Base-by-base conservation (phyloP, 2,113 vertebrate genomes). In the Dermatemys mawii region DNA sequence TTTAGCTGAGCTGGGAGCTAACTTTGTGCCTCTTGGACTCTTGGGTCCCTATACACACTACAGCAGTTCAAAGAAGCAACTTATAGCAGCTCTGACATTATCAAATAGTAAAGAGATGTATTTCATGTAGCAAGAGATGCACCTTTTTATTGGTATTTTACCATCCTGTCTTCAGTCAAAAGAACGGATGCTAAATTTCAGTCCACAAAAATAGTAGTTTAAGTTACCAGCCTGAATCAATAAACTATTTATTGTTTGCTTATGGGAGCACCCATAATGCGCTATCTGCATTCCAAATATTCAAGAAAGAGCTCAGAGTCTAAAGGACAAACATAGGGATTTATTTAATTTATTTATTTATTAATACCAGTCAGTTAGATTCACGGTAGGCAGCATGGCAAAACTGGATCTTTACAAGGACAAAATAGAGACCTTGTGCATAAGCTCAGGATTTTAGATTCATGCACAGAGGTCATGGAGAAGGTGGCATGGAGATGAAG, bases 321-420 rank as follows among this genome's bases (percentile, higher is more conserved):
- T 63, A 35, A 35, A 63, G 57, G 14, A 35, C 29, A 29, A 44
- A 78, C 81, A 90, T n/a, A 89, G 81, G n/a, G n/a, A n/a, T n/a
- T n/a, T n/a, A n/a, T n/a, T n/a, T n/a, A n/a, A n/a, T n/a, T n/a
- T n/a, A n/a, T n/a, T 55, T 14, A 3, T 86, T 22, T 78, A 79
- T 38, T 38, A 78, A 73, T 83, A 87, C n/a, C 90, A 86, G 60
- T 48, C 67, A 90, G 81, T 4, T 21, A 87, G 21, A 85, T 0
- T 75, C 46, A 11, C 8, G 84, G n/a, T 41, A 84, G 88, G 85
- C 27, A 84, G 49, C 41, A 67, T 8, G 12, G 51, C 48, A 90
- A 88, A 92, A 81, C 7, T 84, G 84, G 32, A 86, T 79, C 55
- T 92, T 22, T 84, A 93, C 86, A 49, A 46, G 63, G 83, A 89